Percentiles rank a stretch among this genome's conserved stretches.
These are phyloP conservation scores for Polydrusus cervinus DNA, from an alignment of 2,888 invertebrate genomes.

Conservation along the genomic window DNA sequence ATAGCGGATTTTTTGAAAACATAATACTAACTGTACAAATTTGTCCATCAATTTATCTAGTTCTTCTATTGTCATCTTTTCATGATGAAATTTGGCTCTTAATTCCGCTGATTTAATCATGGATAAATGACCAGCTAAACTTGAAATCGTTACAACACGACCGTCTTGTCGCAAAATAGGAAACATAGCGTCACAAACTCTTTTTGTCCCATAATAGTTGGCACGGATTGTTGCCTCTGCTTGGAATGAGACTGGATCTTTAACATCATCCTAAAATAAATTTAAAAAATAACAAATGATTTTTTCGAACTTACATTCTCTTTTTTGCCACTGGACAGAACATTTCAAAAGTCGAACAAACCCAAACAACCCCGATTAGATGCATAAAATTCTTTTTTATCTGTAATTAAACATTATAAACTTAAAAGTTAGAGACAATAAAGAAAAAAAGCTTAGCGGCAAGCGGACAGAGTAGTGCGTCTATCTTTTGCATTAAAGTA, in stretches of 20 bases:
- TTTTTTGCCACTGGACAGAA: too few species aligned
- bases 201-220: conserved; percentile 81
- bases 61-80: conserved; percentile 75
- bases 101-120: conserved; percentile 76
- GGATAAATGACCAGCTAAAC: conserved; percentile 78
- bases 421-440: too few species aligned
- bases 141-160: conserved; percentile 85
- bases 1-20: background rate
- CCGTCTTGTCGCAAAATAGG: conserved; percentile 81
- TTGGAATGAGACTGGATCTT: conserved; percentile 78
- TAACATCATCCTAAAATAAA: conserved; percentile 66
- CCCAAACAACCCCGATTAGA: too few species aligned
- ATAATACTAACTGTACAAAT: conserved; percentile 76
- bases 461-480: too few species aligned
- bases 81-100: conserved; percentile 74
- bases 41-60: conserved; percentile 78
- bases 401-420: too few species aligned
- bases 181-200: conserved; percentile 77
- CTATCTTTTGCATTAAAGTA: too few species aligned
- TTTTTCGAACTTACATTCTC: too few species aligned
- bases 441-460: too few species aligned
- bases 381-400: too few species aligned
- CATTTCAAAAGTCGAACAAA: too few species aligned
- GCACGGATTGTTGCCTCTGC: conserved; percentile 81
- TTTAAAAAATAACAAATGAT: too few species aligned